These are phyloP conservation scores for Subacronicta megacephala DNA, from an alignment of 2,888 invertebrate genomes.

Conservation along the genomic window DNA sequence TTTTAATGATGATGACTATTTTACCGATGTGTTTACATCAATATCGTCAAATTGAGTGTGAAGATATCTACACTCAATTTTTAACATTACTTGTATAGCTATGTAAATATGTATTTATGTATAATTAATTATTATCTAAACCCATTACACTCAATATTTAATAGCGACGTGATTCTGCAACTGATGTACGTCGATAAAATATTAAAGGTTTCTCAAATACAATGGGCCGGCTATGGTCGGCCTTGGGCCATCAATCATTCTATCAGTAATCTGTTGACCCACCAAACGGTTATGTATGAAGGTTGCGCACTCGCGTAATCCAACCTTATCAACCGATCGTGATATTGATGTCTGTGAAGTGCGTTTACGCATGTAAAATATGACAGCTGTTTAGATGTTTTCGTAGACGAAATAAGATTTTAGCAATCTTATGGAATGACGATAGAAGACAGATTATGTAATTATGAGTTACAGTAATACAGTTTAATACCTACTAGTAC, in stretches of 20 bases:
- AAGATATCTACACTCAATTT: too few species aligned
- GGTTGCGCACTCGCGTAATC: conserved; percentile 19
- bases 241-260: conserved; percentile 27
- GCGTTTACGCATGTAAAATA: neutral
- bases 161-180: conserved; percentile 17
- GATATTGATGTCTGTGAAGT: neutral
- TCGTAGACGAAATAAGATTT: neutral
- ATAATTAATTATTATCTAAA: too few species aligned
- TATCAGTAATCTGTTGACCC: conserved; percentile 41
- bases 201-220: conserved; percentile 4
- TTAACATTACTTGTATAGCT: too few species aligned
- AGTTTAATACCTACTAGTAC: too few species aligned
- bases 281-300: conserved; percentile 22
- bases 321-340: conserved; percentile 29
- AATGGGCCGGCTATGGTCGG: conserved; percentile 11
- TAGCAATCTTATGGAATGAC: too few species aligned
- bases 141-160: neutral
- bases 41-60: too few species aligned
- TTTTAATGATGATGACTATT: too few species aligned
- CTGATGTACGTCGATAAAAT: conserved; percentile 26
- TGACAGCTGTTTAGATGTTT: conserved; percentile 11
- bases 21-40: too few species aligned
- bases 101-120: too few species aligned
- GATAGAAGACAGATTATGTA: too few species aligned
- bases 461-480: too few species aligned